Evolutionary conservation across 2,113 vertebrate species (phyloP), one percentile per base, ranked within the genome.

Genomic region (Argyrosomus japonicus): DNA sequence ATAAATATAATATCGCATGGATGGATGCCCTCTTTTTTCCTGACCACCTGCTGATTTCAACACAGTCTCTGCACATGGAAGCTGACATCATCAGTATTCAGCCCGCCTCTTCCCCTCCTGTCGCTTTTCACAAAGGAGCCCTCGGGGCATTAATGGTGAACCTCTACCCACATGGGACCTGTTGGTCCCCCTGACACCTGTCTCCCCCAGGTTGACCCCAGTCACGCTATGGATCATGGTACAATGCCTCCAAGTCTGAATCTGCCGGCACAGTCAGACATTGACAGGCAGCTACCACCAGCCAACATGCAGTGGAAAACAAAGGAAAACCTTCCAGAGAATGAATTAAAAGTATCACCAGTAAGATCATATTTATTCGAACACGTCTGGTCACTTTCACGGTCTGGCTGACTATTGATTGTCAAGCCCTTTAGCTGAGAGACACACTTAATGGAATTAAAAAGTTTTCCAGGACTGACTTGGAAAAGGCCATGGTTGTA

Each of bases 101-200:
- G 43, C 63, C 61, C 45, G 71, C 82, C 68, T 79, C 76, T 25
- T 62, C 76, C 60, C 84, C 84, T 82, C 83, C 84, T 92, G 88
- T 88, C 82, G 83, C 86, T 71, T 69, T 63, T 74, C 88, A 82
- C 88, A 81, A 77, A 81, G 82, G 65, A 89, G 85, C 84, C 92
- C 89, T 60, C 4, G 29, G 91, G 92, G 85, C 89, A 84, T 92
- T 82, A 88, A 68, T 27, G 82, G 74, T 86, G 88, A 84, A 89
- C 90, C 87, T 86, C 75, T 88, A 48, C 87, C 89, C 93, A 88
- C 93, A 87, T 82, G 93, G 91, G 92, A 92, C 88, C 92, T 90
- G 91, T 90, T 91, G 92, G 92, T 91, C 81, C 89, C 92, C 87
- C 69, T 94, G 92, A 92, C 92, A 93, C 93, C 92, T 93, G 93